Evolutionary conservation across 2,888 invertebrate genomes (phyloP), one percentile per base, ranked within the genome.

Genomic region (Amiota minor): DNA sequence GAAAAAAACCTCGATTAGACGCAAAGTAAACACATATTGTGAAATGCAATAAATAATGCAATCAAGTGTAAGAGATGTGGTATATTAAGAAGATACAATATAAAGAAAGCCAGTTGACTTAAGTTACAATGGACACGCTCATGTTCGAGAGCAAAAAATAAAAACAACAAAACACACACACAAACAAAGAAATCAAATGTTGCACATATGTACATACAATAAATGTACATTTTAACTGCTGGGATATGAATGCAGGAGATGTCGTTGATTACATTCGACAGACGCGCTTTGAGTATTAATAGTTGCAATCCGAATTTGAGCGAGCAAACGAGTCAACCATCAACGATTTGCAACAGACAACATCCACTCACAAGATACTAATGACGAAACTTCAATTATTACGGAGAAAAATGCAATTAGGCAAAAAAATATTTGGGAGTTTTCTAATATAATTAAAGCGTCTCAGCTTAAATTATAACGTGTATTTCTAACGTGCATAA

Each of bases 91-190:
- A 53, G 53, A 53, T 46, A 50, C 35, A 35, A 2, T 3, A 35
- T 35, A 35, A 35, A 35, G 16, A 35, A 10, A 35, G 67, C 20
- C 53, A 68, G 9, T 53, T 46, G 53, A 68, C 35, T 50, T 68
- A 68, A 68, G 53, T 68, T 53, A 68, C 67, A 68, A 68, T 68
- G 67, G 20, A 53, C 67, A 68, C 53, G 67, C 67, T 53, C 67
- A 53, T 9, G 65, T 65, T 9, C 65, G 18, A 68, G 50, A n/a
- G 50, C 67, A 50, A 53, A 20, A 53, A 49, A 20, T 20, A 1
- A 50, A 11, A 49, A 20, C 49, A 67, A 50, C 18, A 50, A 50
- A 14, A 47, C 49, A 67, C 10, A 65, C 14, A 9, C 46, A 65
- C 46, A 16, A 49, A 47, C 47, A n/a, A 16, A 14, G 14, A 62